Percentiles rank a stretch among this genome's conserved stretches.
phyloP scores from a whole-genome alignment of 2,113 vertebrate genomes.

The Dromiciops gliroides region DNA sequence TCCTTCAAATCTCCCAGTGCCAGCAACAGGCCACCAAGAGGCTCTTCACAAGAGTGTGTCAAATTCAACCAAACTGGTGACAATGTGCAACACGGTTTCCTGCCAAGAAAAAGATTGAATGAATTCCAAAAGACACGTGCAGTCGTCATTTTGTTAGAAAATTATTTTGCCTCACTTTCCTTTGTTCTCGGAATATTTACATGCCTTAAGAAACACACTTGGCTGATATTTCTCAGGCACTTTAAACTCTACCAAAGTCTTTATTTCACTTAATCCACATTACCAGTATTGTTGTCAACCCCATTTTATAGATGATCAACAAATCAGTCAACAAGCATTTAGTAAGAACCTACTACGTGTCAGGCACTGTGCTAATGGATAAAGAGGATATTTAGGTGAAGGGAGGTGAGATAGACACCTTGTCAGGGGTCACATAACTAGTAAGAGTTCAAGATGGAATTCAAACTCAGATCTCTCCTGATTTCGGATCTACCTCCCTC shows the following conservation, averaged over 20 bases:
- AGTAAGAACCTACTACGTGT: neutral
- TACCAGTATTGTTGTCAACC: neutral
- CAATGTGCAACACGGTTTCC: neutral
- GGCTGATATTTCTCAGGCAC: neutral
- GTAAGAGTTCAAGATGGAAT: neutral
- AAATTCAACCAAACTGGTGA: neutral
- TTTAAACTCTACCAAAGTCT: neutral
- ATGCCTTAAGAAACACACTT: neutral
- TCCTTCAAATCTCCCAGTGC: neutral
- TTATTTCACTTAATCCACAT: neutral
- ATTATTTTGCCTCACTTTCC: neutral
- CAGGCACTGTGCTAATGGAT: neutral
- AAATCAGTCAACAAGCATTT: neutral
- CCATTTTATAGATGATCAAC: neutral
- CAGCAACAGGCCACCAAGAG: neutral
- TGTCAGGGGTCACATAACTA: neutral
- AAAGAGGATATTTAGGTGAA: neutral
- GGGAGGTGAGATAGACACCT: neutral
- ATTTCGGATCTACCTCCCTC: neutral
- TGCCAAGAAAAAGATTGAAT: neutral
- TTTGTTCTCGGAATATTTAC: neutral
- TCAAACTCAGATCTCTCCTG: neutral
- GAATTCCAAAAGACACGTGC: neutral
- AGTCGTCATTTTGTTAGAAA: neutral
- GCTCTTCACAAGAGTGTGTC: neutral